Base-by-base conservation (phyloP, 1,140 invertebrate genomes). In the Plodia interpunctella region DNA sequence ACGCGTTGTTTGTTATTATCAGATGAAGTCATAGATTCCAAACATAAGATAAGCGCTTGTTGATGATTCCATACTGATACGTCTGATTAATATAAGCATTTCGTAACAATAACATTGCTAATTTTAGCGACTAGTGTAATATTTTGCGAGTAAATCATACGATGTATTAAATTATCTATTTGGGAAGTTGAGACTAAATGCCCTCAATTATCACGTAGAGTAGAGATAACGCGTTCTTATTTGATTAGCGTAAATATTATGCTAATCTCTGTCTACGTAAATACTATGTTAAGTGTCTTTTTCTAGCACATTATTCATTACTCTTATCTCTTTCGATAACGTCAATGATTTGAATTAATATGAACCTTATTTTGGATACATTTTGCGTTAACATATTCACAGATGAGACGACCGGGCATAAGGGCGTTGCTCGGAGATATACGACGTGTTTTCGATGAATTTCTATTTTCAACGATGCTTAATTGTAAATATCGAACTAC, bases 161-260 rank as follows among this genome's bases (percentile, higher is more conserved):
- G 10, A 44, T 44, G 15, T 44, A 13, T 44, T 17, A 2, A 25
- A 35, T 35, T 78, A 80, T 81, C 80, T 65, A 70, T 66, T 50
- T 49, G 77, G 79, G 80, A 81, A 83, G 74, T 76, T 65, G 68
- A 71, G 59, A 57, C 65, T 67, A 62, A 62, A 66, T 65, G 60
- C 61, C 66, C 71, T 72, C 63, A 72, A 69, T 76, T 66, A 72
- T 71, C 51, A 25, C 6, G 51, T 20, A 72, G 54, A 57, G 62
- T 20, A 72, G 54, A 57, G 62, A 67, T 68, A 68, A 62, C 53
- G 62, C 62, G 68, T 58, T 55, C 68, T 65, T 74, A 68, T 72
- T 72, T 58, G 62, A 72, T 69, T 74, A 51, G 18, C 18, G 49
- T 20, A 51, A 51, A 51, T 21, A 21, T 51, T 21, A 25, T 53